Evolutionary conservation across 2,113 vertebrate genomes (phyloP), one percentile per base, ranked within the genome.

Genomic region (Phalacrocorax carbo): DNA sequence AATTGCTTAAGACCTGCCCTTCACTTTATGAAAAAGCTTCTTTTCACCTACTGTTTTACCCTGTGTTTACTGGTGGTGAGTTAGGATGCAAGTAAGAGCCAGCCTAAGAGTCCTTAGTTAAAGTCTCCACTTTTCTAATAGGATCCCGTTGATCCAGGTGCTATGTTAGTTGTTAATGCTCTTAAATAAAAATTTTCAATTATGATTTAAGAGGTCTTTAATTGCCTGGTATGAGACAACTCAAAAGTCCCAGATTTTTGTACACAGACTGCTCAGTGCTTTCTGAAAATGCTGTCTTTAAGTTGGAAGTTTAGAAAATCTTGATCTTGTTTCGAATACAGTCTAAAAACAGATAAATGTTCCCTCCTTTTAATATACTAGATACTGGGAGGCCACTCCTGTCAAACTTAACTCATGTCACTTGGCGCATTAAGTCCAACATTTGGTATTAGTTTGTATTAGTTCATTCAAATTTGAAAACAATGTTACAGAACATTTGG

Each of bases 391-490:
- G 70, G 46, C 42, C 25, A 49, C 23, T 91, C 5, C 48, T 85
- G 70, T 87, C 51, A 91, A 79, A 55, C 20, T 62, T 76, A 82
- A 65, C 51, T 64, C 30, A 14, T 60, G 54, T 77, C 27, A 58
- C 17, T 83, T 62, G 40, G 38, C 3, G 2, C 46, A 23, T 57
- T 38, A 66, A 88, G 27, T 73, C 54, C 30, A 69, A 6, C 57
- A 78, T 94, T 87, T 92, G 62, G 22, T 90, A 72, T 90, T 87
- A 64, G 22, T 93, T 84, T 87, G 38, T 64, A 36, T 69, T 95
- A 48, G 60, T 81, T 87, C 40, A 65, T 87, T 88, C 12, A 58
- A 54, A 91, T 80, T 93, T 70, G 46, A 92, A 94, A 91, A 82
- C 34, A 46, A 17, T 32, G 15, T 89, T 87, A n/a, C 36, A 80